Base-by-base conservation (phyloP, 2,888 invertebrate species). In the Melinaea menophilus region DNA sequence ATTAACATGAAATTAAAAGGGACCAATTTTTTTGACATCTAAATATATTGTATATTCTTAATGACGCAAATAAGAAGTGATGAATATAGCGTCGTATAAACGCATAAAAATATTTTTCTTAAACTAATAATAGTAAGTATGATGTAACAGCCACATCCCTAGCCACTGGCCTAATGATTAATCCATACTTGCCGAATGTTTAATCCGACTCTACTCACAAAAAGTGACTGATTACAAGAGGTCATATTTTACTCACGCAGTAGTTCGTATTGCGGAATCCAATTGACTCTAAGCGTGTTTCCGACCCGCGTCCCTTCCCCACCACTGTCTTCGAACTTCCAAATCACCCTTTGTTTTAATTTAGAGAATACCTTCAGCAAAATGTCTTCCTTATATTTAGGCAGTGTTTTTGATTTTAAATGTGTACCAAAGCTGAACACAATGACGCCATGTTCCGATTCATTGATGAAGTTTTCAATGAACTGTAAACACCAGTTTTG, bases 401-500 rank as follows among this genome's bases (percentile, higher is more conserved):
- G 93, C 71, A 96, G 92, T 0, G 93, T 92, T 0, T 94, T 91
- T 0, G 93, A 92, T 75, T 93, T 94, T 72, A 96, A 92, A 85
- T 95, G 93, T 0, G 96, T 96, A 0, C 96, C 96, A 84, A 96
- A 93, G 75, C 94, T 95, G 75, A 96, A 94, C 69, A 94, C 92
- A 56, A 96, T 90, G 12, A 95, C 94, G 1, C 95, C 95, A 41
- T 94, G 88, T 1, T 89, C 80, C 0, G 95, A 93, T 57, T 93
- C 92, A 79, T 93, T 93, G 56, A 96, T 84, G 80, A 95, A 95
- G 48, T 89, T 83, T 61, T 93, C 91, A 22, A 96, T 85, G 65
- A 93, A 91, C 92, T 94, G 85, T 22, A 90, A 88, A 61, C 72
- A 72, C 64, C 58, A 60, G 22, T 22, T 22, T 22, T 47, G 12